Base-by-base conservation (phyloP, 1,140 invertebrate species). In the Drosophila leontia region DNA sequence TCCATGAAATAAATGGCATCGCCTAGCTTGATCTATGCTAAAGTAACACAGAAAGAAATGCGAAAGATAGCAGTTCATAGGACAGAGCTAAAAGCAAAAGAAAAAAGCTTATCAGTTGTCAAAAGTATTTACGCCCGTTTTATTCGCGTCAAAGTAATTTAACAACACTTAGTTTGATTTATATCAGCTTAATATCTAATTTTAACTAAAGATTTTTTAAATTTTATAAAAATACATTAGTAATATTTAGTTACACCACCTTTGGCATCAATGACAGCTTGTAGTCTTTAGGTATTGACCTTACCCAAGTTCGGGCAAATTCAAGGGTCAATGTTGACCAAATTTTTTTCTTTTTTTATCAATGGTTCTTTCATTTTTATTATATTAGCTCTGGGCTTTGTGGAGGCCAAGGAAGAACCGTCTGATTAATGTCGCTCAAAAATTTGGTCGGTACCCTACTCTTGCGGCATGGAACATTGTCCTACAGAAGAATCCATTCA, bases 401-500 rank as follows among this genome's bases (percentile, higher is more conserved):
- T 58, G 39, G 56, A 19, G 56, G 56, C 39, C 56, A 57, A 42
- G 55, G 19, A 26, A 58, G 56, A 58, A 60, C 57, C 47, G 37
- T 37, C 23, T 23, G 23, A 23, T 23, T 23, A 23, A 23, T 23
- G 23, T 23, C 23, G 23, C 23, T 23, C 47, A 60, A 60, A 39
- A 58, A 67, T 45, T 57, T 47, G 44, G 44, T 58, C n/a, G 63
- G 53, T 67, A 39, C 35, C 35, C 53, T 35, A 29, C 55, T 44
- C 44, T 67, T 67, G 35, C 58, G 53, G 55, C 53, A 67, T 48
- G 53, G 63, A 48, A 44, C 44, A 58, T 45, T 45, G 44, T 45
- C 44, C 44, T 45, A 19, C 19, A 23, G 19, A 7, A 47, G 11
- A 47, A 47, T 47, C 19, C 19, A 47, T 13, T 23, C 44, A 23